Evolutionary conservation across 2,888 invertebrate species (phyloP), one percentile per base, ranked within the genome.

Genomic region (Pristionchus fissidentatus): DNA sequence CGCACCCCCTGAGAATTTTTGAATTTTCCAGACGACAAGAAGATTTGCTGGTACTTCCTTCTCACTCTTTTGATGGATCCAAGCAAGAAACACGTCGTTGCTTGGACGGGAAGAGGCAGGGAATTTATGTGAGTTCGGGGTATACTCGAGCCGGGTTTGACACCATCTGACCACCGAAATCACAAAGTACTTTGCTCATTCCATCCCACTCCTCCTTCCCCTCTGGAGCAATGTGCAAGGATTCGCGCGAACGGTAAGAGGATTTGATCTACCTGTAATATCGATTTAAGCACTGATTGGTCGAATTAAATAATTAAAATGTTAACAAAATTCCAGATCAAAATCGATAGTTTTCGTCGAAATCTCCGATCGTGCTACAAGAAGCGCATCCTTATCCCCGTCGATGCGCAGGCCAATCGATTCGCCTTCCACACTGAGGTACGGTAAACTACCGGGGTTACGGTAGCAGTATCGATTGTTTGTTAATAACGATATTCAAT

Each of bases 81-180:
- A 41, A n/a, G 41, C 26, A 70, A 70, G 26, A 70, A 41, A 70
- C n/a, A 41, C 3, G 43, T 19, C 10, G 43, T 70, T 43, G 38
- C 70, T 3, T 70, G 70, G 70, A 70, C 70, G n/a, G 70, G 70
- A 70, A 70, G 41, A n/a, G 70, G 70, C 38, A 41, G 26, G 38
- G 70, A 70, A 70, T 70, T 70, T 41, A 19, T 43, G 70, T 41
- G 13, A 41, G 70, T 70, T 43, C 55, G 15, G 55, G n/a, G 46
- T 46, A 15, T 7, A 10, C 46, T 46, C 46, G 7, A 46, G 7
- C 46, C 15, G 46, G 7, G 46, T 10, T 7, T 46, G 46, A 46
- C 10, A 46, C n/a, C n/a, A n/a, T n/a, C n/a, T n/a, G n/a, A n/a
- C n/a, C n/a, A n/a, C n/a, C n/a, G n/a, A n/a, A n/a, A n/a, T n/a